These are phyloP conservation scores for Antheraea mylitta DNA, from an alignment of 1,140 invertebrate species.

Conservation along the genomic window DNA sequence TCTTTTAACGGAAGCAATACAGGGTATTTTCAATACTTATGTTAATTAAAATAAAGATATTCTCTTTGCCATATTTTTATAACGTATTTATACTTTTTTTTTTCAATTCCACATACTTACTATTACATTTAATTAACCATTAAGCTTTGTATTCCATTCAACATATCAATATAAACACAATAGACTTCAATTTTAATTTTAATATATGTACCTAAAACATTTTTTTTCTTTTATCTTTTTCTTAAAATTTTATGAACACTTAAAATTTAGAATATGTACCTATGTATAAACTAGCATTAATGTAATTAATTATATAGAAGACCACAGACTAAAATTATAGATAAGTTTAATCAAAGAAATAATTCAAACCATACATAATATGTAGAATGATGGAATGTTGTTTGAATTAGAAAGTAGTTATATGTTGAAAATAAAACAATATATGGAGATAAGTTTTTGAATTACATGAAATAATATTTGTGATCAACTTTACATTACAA, in stretches of 20 bases:
- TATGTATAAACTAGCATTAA: slow-evolving; percentile 10
- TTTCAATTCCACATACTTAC: slow-evolving; percentile 22
- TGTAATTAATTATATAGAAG: slow-evolving; percentile 46
- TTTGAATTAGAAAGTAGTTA: slow-evolving; percentile 9
- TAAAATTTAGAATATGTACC: slow-evolving; percentile 71
- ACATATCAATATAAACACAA: slow-evolving; percentile 39
- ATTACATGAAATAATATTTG: background rate
- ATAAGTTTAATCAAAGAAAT: background rate
- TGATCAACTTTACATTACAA: slow-evolving; percentile 2
- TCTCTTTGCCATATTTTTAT: slow-evolving; percentile 33
- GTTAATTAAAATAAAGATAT: slow-evolving; percentile 26
- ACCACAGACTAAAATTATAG: slow-evolving; percentile 33
- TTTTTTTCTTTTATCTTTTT: slow-evolving; percentile 43
- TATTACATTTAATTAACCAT: slow-evolving; percentile 31
- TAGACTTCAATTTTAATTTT: slow-evolving; percentile 42
- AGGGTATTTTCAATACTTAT: slow-evolving; percentile 10
- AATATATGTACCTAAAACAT: slow-evolving; percentile 46
- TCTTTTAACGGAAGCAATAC: background rate
- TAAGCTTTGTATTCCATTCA: slow-evolving; percentile 29
- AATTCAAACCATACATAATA: slow-evolving; percentile 8
- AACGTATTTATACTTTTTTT: slow-evolving; percentile 21
- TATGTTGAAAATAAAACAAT: no score
- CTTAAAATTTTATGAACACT: slow-evolving; percentile 71
- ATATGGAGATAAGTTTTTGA: no score
- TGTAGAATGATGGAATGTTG: slow-evolving; percentile 26